Evolutionary conservation across 2,888 invertebrate genomes (phyloP).

Genomic region (Drymonia ruficornis): DNA sequence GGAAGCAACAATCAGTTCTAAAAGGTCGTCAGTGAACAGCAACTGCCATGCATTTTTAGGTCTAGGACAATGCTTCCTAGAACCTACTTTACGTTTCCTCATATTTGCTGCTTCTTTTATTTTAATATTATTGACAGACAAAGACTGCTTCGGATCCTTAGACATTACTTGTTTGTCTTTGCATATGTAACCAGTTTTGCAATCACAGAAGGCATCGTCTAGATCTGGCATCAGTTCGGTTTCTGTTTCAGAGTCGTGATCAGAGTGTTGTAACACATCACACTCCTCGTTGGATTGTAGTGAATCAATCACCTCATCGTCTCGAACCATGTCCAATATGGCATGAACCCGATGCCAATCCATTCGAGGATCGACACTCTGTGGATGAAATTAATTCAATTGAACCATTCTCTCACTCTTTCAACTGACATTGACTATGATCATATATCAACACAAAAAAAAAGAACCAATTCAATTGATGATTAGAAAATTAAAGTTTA

Average conservation of each 20-base stretch:
- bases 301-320: slow-evolving; percentile 73
- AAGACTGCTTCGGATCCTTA: slow-evolving; percentile 53
- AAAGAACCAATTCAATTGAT: slow-evolving; percentile 10
- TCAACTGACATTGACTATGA: not conserved
- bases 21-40: slow-evolving; percentile 69
- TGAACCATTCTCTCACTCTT: slow-evolving; percentile 68
- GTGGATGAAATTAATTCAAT: slow-evolving; percentile 78
- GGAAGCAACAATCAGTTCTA: slow-evolving; percentile 69
- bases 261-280: slow-evolving; percentile 68
- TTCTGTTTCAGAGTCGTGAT: slow-evolving; percentile 75
- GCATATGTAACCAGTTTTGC: slow-evolving; percentile 63
- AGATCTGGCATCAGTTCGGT: slow-evolving; percentile 60
- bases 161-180: slow-evolving; percentile 58
- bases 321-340: slow-evolving; percentile 77
- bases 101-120: slow-evolving; percentile 47
- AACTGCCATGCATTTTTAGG: slow-evolving; percentile 73
- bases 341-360: slow-evolving; percentile 81
- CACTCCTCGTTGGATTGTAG: slow-evolving; percentile 71
- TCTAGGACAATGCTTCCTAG: slow-evolving; percentile 47
- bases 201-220: slow-evolving; percentile 56
- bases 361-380: slow-evolving; percentile 81
- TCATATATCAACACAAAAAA: not conserved
- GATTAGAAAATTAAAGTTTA: slow-evolving; percentile 9
- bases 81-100: slow-evolving; percentile 52
- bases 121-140: slow-evolving; percentile 41